Base-by-base conservation (phyloP, 2,113 vertebrate species). In the Echinops telfairi region DNA sequence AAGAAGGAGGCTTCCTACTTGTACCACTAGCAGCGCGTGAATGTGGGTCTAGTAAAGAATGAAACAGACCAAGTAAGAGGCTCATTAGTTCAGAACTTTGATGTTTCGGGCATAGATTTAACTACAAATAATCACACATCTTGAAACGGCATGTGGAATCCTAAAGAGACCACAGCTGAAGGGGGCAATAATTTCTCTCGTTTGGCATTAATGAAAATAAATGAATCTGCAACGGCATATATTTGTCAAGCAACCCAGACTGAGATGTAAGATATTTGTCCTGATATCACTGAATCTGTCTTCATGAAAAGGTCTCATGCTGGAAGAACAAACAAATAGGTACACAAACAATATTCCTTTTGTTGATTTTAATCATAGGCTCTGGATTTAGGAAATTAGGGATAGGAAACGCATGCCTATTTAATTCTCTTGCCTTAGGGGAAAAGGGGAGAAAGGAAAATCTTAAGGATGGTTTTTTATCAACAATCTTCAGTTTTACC, bases 61-160 rank as follows among this genome's bases (percentile, higher is more conserved):
- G 38, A 86, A 87, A 38, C 7, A 81, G 53, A 93, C 2, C 73
- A 87, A 70, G 14, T 62, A 85, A 76, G 25, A 92, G 25, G 29
- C 36, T 9, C 20, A 87, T 66, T 60, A 81, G 53, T 77, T 89
- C 62, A 83, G 2, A 90, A 36, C 22, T 76, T 78, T 68, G 75
- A 33, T 92, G 64, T 87, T 91, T 90, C 58, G 92, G 43, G 58
- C 75, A 84, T 36, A 83, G 20, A 92, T 79, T 96, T 86, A 80
- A 92, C 36, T 83, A 76, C 1, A 83, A 87, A 90, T 16, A 84
- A 76, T 53, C 47, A 31, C 47, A 88, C 11, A 93, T 25, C 89
- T 80, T 90, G 43, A 94, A 87, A 92, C 64, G 66, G n/a, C 78
- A 83, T 6, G 2, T 22, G 5, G 62, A 79, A 70, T 79, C 77